These are phyloP conservation scores for Glandiceps talaboti DNA, from an alignment of 53 echinoderm and acorn worm genomes.

Conservation along the genomic window DNA sequence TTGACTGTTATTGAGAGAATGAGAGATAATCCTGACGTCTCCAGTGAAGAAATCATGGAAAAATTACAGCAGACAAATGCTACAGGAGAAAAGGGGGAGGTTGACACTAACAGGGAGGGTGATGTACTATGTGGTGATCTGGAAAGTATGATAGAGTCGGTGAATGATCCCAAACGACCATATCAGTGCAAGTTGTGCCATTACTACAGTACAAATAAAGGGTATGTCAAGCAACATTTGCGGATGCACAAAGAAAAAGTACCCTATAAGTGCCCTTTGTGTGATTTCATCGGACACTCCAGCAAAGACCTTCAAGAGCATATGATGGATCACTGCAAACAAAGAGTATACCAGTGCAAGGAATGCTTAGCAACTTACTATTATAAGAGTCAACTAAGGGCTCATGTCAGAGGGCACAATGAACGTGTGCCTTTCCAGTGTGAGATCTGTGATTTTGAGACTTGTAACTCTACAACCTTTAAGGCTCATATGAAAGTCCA, in stretches of 20 bases:
- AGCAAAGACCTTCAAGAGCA: conserved; percentile 20
- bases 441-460: background rate
- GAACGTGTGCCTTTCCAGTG: background rate
- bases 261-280: conserved; percentile 9
- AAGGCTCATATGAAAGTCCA: background rate
- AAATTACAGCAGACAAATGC: background rate
- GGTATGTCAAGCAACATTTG: background rate
- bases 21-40: background rate
- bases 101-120: background rate
- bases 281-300: conserved; percentile 2
- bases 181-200: conserved; percentile 29
- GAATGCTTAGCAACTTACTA: conserved; percentile 43
- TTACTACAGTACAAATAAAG: background rate
- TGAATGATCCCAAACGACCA: background rate
- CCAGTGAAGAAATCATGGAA: background rate
- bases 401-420: conserved; percentile 11
- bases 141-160: background rate
- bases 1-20: conserved; percentile 9
- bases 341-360: conserved; percentile 6
- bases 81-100: too few relatives aligned
- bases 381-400: conserved; percentile 19
- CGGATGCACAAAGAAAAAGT: background rate
- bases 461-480: background rate
- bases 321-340: conserved; percentile 23
- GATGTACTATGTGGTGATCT: too few relatives aligned